Conservation (phyloP, 2,888 invertebrate species). For the Pachycephus smyrnensis region DNA sequence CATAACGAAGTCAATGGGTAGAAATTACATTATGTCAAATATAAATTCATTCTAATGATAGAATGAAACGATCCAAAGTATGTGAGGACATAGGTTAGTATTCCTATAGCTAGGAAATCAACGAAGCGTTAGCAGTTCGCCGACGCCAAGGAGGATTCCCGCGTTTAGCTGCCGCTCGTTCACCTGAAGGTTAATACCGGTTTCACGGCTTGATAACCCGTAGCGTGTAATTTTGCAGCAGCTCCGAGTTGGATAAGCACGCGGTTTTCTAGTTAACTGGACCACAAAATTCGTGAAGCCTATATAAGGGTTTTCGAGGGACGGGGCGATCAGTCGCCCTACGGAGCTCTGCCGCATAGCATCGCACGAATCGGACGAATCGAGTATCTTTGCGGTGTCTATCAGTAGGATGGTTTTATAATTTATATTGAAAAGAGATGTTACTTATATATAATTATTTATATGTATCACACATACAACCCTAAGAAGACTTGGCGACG, state of each 20-base stretch:
- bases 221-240: conserved; percentile 74
- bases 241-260: conserved; percentile 68
- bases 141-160: conserved; percentile 19
- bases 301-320: conserved; percentile 69
- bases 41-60: not conserved
- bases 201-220: conserved; percentile 72
- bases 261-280: conserved; percentile 75
- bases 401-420: not conserved
- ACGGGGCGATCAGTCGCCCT: conserved; percentile 55
- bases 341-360: conserved; percentile 50
- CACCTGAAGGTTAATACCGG: conserved; percentile 61
- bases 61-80: not conserved
- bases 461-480: not conserved
- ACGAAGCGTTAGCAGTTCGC: not conserved
- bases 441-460: not conserved
- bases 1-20: not conserved
- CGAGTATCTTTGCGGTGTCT: not conserved
- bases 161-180: conserved; percentile 40
- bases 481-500: not conserved
- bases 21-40: not conserved
- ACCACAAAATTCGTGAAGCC: conserved; percentile 73
- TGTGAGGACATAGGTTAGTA: not conserved
- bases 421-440: not conserved
- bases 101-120: not conserved
- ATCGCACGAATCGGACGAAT: not conserved